Evolutionary conservation across 2,797 vertebrate genomes (phyloP).

Genomic region (Sandelia bainsii): DNA sequence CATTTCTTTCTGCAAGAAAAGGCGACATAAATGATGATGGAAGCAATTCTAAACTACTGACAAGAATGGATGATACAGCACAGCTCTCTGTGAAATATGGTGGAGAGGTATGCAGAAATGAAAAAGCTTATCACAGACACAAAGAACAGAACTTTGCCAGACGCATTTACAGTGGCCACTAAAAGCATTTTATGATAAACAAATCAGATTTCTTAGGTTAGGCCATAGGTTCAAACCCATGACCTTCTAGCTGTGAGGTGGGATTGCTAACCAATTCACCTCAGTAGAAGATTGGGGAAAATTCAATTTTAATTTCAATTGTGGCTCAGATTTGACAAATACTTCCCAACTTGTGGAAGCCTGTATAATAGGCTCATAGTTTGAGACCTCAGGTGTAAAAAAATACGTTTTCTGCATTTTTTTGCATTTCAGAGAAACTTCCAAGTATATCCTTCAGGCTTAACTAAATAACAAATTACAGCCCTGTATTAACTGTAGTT

Average conservation of each 20-base stretch:
- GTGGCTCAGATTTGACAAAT: background rate
- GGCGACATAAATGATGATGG: background rate
- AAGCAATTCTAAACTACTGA: background rate
- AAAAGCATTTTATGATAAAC: constrained; percentile 26
- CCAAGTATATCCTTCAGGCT: background rate
- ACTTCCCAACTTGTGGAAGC: background rate
- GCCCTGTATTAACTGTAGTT: background rate
- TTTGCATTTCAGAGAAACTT: background rate
- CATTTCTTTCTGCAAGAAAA: constrained; percentile 69
- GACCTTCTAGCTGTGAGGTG: too few relatives aligned
- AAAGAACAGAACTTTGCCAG: constrained; percentile 1
- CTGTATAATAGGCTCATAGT: background rate
- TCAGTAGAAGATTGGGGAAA: too few relatives aligned
- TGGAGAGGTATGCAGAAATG: background rate
- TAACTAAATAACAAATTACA: constrained; percentile 4
- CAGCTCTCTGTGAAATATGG: background rate
- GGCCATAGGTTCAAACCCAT: too few relatives aligned
- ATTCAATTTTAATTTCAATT: too few relatives aligned
- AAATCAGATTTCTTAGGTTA: background rate
- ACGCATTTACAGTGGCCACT: constrained; percentile 12
- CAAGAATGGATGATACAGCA: background rate
- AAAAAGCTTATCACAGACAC: background rate
- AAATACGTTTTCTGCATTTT: constrained; percentile 3
- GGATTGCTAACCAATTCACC: too few relatives aligned
- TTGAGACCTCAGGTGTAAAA: background rate